Percentiles rank a stretch among this genome's conserved stretches.
Conservation (phyloP, 2,888 invertebrate species). For the Temnothorax unifasciatus region DNA sequence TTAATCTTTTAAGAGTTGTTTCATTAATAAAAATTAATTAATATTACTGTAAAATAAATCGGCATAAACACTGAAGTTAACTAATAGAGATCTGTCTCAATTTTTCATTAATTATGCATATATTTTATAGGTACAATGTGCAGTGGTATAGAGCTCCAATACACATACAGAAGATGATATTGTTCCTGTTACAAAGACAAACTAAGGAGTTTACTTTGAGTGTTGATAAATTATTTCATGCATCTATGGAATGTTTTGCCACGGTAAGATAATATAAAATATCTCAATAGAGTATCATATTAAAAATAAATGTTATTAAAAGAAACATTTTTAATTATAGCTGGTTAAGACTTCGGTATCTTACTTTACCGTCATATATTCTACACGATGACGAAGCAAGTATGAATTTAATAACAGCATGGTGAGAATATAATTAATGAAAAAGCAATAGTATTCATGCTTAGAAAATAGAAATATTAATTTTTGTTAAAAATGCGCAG, state of each 20-base stretch:
- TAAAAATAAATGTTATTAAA: not conserved
- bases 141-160: conserved; percentile 8
- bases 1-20: not conserved
- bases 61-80: not conserved
- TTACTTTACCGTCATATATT: conserved; percentile 35
- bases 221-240: not conserved
- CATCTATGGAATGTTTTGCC: conserved; percentile 1
- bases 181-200: conserved; percentile 26
- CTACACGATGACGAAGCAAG: not conserved
- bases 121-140: not conserved
- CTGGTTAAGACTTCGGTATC: not conserved
- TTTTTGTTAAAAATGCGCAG: not conserved
- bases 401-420: not conserved
- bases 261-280: not conserved
- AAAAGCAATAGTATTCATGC: not conserved
- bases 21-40: too few species aligned
- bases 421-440: not conserved
- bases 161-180: conserved; percentile 15
- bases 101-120: not conserved
- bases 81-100: not conserved
- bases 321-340: conserved; percentile 6
- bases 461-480: not conserved
- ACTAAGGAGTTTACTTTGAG: not conserved
- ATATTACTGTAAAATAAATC: not conserved
- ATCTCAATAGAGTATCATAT: not conserved